A percentile compares a stretch with the other conserved stretches of the same genome.
Conservation (phyloP, 2,888 invertebrate genomes). For the Ditula angustiorana region DNA sequence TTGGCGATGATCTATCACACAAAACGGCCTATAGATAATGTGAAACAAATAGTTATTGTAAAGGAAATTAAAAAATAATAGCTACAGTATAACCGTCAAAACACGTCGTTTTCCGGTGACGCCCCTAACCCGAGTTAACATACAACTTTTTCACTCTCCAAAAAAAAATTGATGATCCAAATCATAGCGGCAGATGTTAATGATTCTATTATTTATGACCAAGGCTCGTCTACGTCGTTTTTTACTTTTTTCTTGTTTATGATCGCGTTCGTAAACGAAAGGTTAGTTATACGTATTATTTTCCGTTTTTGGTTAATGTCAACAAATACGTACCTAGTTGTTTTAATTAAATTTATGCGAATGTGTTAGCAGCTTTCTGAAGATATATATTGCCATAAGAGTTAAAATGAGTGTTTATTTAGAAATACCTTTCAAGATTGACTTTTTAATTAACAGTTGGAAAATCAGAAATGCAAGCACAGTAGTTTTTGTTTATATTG, state of each 20-base stretch:
- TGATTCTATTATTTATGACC: slow-evolving; percentile 84
- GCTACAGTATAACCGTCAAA: slow-evolving; percentile 74
- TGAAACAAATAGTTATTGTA: slow-evolving; percentile 23
- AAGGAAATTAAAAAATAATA: slow-evolving; percentile 55
- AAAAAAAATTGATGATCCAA: slow-evolving; percentile 75
- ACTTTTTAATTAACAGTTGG: neutral
- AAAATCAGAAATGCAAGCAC: neutral
- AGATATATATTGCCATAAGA: too few relatives aligned
- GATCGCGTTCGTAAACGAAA: slow-evolving; percentile 51
- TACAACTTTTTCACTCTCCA: slow-evolving; percentile 58
- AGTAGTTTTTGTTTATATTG: slow-evolving; percentile 5
- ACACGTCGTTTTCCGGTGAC: slow-evolving; percentile 69
- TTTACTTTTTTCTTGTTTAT: slow-evolving; percentile 54
- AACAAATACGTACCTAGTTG: slow-evolving; percentile 25
- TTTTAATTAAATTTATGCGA: slow-evolving; percentile 6
- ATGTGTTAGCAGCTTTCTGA: too few relatives aligned
- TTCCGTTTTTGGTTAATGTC: slow-evolving; percentile 55
- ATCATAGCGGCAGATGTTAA: slow-evolving; percentile 83
- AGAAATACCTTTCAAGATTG: neutral
- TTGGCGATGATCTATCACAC: slow-evolving; percentile 11
- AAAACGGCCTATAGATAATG: neutral
- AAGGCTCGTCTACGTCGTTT: slow-evolving; percentile 64
- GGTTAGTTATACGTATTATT: slow-evolving; percentile 59
- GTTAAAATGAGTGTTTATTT: neutral
- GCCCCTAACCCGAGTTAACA: slow-evolving; percentile 59